Evolutionary conservation across 2,113 vertebrate species (phyloP), one percentile per base, ranked within the genome.

Genomic region (Sula dactylatra): DNA sequence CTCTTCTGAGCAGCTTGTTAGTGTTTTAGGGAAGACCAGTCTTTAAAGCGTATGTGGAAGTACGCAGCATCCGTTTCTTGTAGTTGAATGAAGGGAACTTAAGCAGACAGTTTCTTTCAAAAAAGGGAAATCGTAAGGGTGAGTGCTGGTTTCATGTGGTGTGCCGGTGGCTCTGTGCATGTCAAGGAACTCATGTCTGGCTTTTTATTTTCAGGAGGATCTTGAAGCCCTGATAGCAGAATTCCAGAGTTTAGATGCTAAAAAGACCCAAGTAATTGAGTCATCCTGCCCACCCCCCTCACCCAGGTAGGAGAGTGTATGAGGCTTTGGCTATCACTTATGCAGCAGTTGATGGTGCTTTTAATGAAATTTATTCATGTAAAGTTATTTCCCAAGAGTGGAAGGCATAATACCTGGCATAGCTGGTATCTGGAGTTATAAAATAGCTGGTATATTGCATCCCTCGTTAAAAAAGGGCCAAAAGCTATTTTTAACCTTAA

Each of bases 221-320:
- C 95, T 99, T 58, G 99, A 99, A 96, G 98, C 99, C 20, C 96
- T 99, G 27, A 99, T 99, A 13, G 99, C 99, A 4, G 99, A 99
- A 95, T 99, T 99, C 97, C 99, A 99, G 97, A 98, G 85, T 32
- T 91, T 99, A 65, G 99, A 99, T 86, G 98, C 99, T 20, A 99
- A 98, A 86, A 99, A 99, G 97, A 99, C 99, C 1, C 99, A 99
- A 95, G 97, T 99, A 5, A 87, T 98, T 25, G 99, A 99, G 71
- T 98, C 98, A 0, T 83, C 97, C 2, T 99, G 99, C 92, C 77
- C 98, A 4, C 98, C 99, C 2, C 99, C 99, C 7, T 98, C 99
- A 7, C 97, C 99, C 13, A 98, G 99, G 99, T 99, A 92, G 97
- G 97, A 38, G 14, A 13, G 27, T 7, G 3, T 55, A 2, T 56